A percentile compares a stretch with the other conserved stretches of the same genome.
Conservation (phyloP, 2,888 invertebrate genomes). For the Hypomecis punctinalis region DNA sequence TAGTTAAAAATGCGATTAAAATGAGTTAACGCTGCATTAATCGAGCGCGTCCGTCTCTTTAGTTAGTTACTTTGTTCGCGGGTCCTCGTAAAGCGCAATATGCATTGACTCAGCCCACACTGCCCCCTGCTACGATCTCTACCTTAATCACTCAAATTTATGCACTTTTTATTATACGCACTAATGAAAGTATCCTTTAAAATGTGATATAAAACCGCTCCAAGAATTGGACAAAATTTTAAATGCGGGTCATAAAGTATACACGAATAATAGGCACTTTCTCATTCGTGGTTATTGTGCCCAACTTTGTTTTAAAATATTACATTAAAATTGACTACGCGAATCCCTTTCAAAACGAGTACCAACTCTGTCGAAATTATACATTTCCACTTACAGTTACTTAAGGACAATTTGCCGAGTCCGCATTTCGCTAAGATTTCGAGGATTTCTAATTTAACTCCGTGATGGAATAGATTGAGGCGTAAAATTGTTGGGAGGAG, state of each 20-base stretch:
- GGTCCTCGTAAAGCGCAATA: constrained; percentile 68
- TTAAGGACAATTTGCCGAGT: constrained; percentile 47
- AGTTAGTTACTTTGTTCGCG: constrained; percentile 69
- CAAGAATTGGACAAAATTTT: constrained; percentile 39
- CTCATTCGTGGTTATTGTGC: constrained; percentile 21
- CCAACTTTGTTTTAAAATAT: constrained; percentile 23
- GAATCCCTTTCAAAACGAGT: constrained; percentile 23
- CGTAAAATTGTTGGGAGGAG: constrained; percentile 79
- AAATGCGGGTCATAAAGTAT: constrained; percentile 49
- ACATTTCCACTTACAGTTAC: constrained; percentile 32
- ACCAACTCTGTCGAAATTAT: constrained; percentile 32
- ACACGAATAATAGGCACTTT: constrained; percentile 26
- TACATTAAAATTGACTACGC: constrained; percentile 24
- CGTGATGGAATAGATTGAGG: constrained; percentile 70
- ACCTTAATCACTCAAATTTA: constrained; percentile 79
- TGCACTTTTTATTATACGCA: constrained; percentile 70
- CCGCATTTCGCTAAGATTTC: constrained; percentile 54
- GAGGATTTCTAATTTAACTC: constrained; percentile 69
- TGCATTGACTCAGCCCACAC: constrained; percentile 60
- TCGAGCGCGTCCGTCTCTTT: constrained; percentile 51
- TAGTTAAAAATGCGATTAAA: constrained; percentile 68
- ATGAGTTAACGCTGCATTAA: constrained; percentile 62
- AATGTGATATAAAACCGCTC: constrained; percentile 41
- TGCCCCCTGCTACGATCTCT: constrained; percentile 69
- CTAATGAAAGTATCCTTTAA: constrained; percentile 70